Conservation (phyloP, 2,888 invertebrate genomes). For the Noctua janthe region DNA sequence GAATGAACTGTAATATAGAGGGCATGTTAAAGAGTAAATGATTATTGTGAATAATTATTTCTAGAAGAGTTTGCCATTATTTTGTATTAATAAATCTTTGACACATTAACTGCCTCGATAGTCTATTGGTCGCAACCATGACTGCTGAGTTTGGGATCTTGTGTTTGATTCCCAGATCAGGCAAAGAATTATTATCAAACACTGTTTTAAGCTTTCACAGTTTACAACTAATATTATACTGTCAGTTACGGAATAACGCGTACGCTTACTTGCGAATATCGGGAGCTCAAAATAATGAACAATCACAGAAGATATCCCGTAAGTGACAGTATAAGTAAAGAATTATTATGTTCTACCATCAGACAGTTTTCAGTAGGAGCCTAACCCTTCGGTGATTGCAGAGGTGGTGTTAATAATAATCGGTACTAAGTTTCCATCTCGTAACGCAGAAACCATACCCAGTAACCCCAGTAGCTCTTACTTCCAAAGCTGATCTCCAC, state of each 20-base stretch:
- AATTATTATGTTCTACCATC: not conserved
- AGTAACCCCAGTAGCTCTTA: not conserved
- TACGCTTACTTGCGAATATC: too few relatives aligned
- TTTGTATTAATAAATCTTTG: not conserved
- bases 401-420: not conserved
- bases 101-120: not conserved
- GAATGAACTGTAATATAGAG: not conserved
- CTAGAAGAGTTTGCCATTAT: not conserved
- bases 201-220: too few relatives aligned
- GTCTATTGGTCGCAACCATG: not conserved
- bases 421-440: not conserved
- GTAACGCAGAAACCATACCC: not conserved
- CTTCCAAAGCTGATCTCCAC: not conserved
- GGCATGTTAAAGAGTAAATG: not conserved
- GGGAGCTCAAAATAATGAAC: too few relatives aligned
- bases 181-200: not conserved
- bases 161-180: not conserved
- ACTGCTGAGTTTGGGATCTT: not conserved
- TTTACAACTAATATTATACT: too few relatives aligned
- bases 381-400: not conserved
- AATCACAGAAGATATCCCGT: too few relatives aligned
- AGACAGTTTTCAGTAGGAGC: too few relatives aligned
- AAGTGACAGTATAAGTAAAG: not conserved
- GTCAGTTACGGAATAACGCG: too few relatives aligned
- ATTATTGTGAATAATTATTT: not conserved